Evolutionary conservation across 2,888 invertebrate species (phyloP).

Genomic region (Osedax fenrisi): DNA sequence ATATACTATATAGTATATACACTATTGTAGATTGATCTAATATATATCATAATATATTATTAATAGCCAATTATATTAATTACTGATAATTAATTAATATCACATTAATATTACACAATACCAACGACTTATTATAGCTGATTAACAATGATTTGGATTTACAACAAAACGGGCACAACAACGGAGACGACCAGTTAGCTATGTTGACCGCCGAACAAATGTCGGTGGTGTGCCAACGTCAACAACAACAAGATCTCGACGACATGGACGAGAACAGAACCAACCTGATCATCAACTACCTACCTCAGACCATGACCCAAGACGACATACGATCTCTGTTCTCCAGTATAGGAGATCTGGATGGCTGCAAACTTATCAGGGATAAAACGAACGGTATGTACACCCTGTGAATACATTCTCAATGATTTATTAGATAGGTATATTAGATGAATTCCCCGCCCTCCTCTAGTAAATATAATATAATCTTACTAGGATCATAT

Average conservation of each 20-base stretch:
- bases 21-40: too few relatives aligned
- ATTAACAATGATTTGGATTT: background rate
- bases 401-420: too few relatives aligned
- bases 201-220: background rate
- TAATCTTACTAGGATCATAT: background rate
- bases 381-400: slow-evolving; percentile 80
- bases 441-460: background rate
- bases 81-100: too few relatives aligned
- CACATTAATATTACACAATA: too few relatives aligned
- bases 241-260: background rate
- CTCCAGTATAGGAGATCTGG: slow-evolving; percentile 94
- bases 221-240: background rate
- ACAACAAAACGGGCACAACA: background rate
- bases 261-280: slow-evolving; percentile 1
- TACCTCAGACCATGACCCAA: slow-evolving; percentile 99
- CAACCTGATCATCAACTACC: slow-evolving; percentile 38
- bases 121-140: too few relatives aligned
- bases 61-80: too few relatives aligned
- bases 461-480: background rate
- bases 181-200: background rate
- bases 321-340: slow-evolving; percentile 95
- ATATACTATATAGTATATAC: too few relatives aligned
- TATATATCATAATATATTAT: too few relatives aligned
- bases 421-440: background rate
- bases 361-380: slow-evolving; percentile 94